Conservation (phyloP, 2,888 invertebrate genomes). For the Drosophila vallismaia region DNA sequence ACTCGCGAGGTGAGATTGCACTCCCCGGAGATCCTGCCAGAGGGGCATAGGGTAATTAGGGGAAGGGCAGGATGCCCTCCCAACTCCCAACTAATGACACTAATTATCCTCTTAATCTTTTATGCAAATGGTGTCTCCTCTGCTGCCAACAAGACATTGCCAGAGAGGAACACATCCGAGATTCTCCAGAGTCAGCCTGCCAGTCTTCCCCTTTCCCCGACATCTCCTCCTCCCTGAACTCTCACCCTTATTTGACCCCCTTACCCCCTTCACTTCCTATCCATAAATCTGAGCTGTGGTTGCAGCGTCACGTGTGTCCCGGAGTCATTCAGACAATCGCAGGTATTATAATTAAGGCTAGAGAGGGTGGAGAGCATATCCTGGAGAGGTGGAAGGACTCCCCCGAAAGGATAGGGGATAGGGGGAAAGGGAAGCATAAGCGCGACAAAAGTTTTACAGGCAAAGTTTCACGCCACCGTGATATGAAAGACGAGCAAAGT, state of each 20-base stretch:
- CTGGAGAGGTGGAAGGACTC: slow-evolving; percentile 5
- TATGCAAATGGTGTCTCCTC: slow-evolving; percentile 68
- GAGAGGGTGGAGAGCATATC: slow-evolving; percentile 1
- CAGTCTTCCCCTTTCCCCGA: neutral
- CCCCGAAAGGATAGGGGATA: neutral
- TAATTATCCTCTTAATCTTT: slow-evolving; percentile 75
- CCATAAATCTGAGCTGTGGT: slow-evolving; percentile 50
- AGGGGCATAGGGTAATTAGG: neutral
- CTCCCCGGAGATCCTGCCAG: slow-evolving; percentile 12
- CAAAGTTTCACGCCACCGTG: slow-evolving; percentile 64
- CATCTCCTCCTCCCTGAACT: neutral
- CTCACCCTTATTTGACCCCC: neutral
- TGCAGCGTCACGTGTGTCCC: slow-evolving; percentile 62
- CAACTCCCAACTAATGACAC: slow-evolving; percentile 72
- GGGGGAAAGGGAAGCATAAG: slow-evolving; percentile 28
- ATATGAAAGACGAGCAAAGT: slow-evolving; percentile 75
- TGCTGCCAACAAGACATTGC: slow-evolving; percentile 26
- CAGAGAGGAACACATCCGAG: slow-evolving; percentile 33
- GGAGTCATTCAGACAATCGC: slow-evolving; percentile 71
- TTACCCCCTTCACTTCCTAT: neutral
- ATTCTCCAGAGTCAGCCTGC: slow-evolving; percentile 5
- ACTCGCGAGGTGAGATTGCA: slow-evolving; percentile 22
- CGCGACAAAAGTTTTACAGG: slow-evolving; percentile 61
- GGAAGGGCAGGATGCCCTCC: slow-evolving; percentile 27
- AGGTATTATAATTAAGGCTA: slow-evolving; percentile 69